Base-by-base conservation (phyloP, 1,140 invertebrate species). In the Saccostrea cuccullata region DNA sequence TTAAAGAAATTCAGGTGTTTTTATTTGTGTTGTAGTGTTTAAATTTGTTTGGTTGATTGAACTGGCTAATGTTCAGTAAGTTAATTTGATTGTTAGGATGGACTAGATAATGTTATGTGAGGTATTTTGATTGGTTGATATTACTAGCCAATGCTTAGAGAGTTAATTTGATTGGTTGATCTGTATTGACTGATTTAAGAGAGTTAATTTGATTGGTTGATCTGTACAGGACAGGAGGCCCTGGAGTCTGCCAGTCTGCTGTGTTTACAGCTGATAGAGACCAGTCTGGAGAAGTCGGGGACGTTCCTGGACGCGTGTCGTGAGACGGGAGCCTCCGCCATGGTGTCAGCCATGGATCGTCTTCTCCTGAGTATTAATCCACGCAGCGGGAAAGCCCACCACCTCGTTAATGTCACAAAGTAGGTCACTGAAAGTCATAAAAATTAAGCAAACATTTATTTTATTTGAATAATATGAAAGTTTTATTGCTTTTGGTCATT, bases 331-430 rank as follows among this genome's bases (percentile, higher is more conserved):
- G 92, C 93, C 8, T 91, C 94, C 11, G 67, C 97, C 20, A 95
- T 98, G 36, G 94, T 98, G 0, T 96, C 97, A 0, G 96, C 97
- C 6, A 94, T 98, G 5, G 97, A 97, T 84, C 97, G 97, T 90
- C 96, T 99, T 12, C 95, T 99, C 0, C 94, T 98, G 23, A 97
- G 97, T 87, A 96, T 98, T 17, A 98, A 98, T 95, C 96, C 97
- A 15, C 95, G 97, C 15, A 97, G 96, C 6, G 96, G 96, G 4
- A 96, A 96, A 92, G 97, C 97, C 0, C 97, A 98, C 93, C 97
- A 98, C 92, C 96, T 98, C 90, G 95, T 98, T 15, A 98, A 97
- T 90, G 96, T 98, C 64, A n/a, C 30, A n/a, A 77, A 77, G 70
- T 40, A 77, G 23, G 23, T 17, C 30, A 40, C 0, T 9, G 2